Percentiles rank a stretch among this genome's conserved stretches.
phyloP scores from a whole-genome alignment of 1,140 invertebrate species.

The Drosophila tristis region DNA sequence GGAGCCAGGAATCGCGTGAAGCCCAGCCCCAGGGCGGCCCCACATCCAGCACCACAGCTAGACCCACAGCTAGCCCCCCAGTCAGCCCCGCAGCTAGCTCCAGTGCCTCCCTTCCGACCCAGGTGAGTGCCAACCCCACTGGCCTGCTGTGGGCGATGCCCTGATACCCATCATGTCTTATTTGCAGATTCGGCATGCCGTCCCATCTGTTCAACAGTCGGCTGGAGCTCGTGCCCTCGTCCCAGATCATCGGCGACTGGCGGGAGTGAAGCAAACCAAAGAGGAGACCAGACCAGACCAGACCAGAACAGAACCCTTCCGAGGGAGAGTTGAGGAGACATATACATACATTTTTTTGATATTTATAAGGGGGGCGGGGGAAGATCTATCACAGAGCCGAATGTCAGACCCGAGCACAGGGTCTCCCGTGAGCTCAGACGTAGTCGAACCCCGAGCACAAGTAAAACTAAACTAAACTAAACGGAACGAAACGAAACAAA shows the following conservation, averaged over 20 bases:
- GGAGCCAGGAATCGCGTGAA: slow-evolving; percentile 26
- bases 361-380: no score
- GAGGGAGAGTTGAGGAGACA: neutral
- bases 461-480: no score
- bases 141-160: neutral
- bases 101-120: slow-evolving; percentile 16
- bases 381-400: no score
- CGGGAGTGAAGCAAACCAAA: slow-evolving; percentile 51
- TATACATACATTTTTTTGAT: no score
- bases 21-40: slow-evolving; percentile 5
- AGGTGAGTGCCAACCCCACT: slow-evolving; percentile 13
- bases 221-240: slow-evolving; percentile 75
- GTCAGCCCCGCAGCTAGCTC: neutral
- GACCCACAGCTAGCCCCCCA: neutral
- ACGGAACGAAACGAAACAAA: no score
- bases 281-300: neutral
- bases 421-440: no score
- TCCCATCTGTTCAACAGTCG: slow-evolving; percentile 59
- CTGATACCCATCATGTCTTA: neutral
- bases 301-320: neutral
- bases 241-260: slow-evolving; percentile 74
- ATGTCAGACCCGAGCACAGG: no score
- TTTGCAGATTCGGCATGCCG: slow-evolving; percentile 43
- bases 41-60: neutral
- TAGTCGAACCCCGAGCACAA: no score